These are phyloP conservation scores for Australoheros facetus DNA, from an alignment of 2,797 vertebrate species.

Conservation along the genomic window DNA sequence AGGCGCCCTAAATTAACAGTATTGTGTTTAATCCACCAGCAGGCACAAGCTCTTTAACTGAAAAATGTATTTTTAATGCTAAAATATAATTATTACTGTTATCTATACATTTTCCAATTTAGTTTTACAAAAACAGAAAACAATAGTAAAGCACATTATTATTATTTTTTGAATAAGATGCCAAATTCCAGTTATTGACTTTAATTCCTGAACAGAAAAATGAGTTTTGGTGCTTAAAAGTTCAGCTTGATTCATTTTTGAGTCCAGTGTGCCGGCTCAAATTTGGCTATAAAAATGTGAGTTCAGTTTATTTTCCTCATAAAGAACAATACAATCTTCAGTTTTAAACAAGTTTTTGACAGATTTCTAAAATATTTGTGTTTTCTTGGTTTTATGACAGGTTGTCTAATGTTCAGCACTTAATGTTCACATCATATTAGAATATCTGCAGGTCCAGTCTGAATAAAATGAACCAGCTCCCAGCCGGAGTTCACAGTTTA, in stretches of 20 bases:
- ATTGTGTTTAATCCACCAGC: background rate
- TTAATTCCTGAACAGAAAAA: no score
- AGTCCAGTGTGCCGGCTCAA: background rate
- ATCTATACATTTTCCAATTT: no score
- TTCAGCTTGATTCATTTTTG: background rate
- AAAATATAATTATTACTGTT: background rate
- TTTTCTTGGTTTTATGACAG: no score
- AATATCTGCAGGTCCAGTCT: background rate
- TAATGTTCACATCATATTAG: background rate
- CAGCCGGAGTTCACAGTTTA: rapidly evolving
- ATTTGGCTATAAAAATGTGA: no score
- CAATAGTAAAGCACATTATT: background rate
- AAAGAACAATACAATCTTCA: background rate
- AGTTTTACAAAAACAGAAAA: background rate
- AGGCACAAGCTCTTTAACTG: background rate
- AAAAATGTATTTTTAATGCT: background rate
- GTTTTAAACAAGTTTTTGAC: rapidly evolving
- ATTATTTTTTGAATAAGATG: no score
- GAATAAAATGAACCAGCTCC: background rate
- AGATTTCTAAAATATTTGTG: background rate
- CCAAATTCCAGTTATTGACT: no score
- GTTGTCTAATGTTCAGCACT: background rate
- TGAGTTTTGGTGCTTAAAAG: background rate
- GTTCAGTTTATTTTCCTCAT: background rate
- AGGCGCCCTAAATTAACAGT: no score